Conservation (phyloP, 2,888 invertebrate genomes). For the Marronus borbonicus region DNA sequence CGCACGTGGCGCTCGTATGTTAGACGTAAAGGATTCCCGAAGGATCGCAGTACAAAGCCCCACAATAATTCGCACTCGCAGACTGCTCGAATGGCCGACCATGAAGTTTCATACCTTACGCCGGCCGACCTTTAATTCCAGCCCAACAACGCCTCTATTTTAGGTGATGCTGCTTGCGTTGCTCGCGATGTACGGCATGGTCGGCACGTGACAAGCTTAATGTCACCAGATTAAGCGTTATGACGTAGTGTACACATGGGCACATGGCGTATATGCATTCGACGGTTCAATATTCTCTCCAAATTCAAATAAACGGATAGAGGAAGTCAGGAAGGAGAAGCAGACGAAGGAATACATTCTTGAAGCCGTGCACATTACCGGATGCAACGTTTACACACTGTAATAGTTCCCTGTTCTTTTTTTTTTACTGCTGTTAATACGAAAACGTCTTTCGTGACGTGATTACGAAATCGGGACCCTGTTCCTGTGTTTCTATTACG, state of each 20-base stretch:
- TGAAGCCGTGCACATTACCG: conserved; percentile 55
- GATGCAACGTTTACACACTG: conserved; percentile 61
- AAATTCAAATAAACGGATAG: conserved; percentile 62
- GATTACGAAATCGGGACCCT: conserved; percentile 37
- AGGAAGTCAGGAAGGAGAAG: conserved; percentile 56
- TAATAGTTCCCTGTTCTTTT: conserved; percentile 55
- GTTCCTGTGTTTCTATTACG: neutral
- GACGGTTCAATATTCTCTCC: conserved; percentile 59
- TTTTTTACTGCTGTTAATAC: conserved; percentile 28
- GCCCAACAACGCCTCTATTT: conserved; percentile 9
- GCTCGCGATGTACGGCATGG: conserved; percentile 18
- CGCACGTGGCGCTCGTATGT: conserved; percentile 31
- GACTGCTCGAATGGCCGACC: conserved; percentile 10
- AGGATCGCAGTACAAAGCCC: neutral
- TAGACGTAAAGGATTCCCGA: neutral
- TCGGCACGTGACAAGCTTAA: conserved; percentile 59
- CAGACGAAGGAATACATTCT: conserved; percentile 5
- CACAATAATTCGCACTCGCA: conserved; percentile 10
- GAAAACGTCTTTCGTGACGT: conserved; percentile 42
- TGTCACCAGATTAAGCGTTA: conserved; percentile 60
- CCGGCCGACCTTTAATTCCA: conserved; percentile 16
- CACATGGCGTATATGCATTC: conserved; percentile 9
- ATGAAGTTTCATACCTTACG: neutral
- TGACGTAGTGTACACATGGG: conserved; percentile 59
- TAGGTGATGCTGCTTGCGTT: conserved; percentile 3